Base-by-base conservation (phyloP, 2,888 invertebrate genomes). In the Nebria salina region DNA sequence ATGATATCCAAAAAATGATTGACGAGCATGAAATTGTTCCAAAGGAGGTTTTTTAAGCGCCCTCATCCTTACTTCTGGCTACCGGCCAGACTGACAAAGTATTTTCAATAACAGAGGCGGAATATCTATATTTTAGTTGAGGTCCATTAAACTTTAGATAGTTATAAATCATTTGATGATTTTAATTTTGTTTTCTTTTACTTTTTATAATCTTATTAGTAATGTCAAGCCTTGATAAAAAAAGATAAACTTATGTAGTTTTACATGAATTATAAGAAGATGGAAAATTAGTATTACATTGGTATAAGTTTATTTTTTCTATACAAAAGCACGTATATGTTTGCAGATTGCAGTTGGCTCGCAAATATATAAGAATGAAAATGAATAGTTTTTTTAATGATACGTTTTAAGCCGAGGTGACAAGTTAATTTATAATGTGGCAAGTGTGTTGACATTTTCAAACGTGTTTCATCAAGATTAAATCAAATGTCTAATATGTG, bases 41-140 rank as follows among this genome's bases (percentile, higher is more conserved):
- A 78, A 78, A 78, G 41, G 15, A 25, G 41, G 41, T 11, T 25
- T 15, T 54, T 77, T 77, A n/a, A 25, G 64, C 54, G 78, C 8
- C 78, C 72, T n/a, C 43, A 20, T 74, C 54, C 54, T n/a, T 73
- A n/a, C 64, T 65, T 66, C 64, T 78, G 78, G 78, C 78, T 15
- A 20, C 4, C 15, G 42, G 65, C 78, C 78, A 78, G 65, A 43
- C 65, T 74, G 66, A 74, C 74, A 73, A 34, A 43, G 64, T 76
- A 70, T n/a, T 42, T 72, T 54, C 54, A 34, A n/a, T 54, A 65
- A 73, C 78, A 78, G 77, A 43, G 43, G 42, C 43, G 78, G 65
- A 78, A 26, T 77, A 15, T 34, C 42, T 66, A 41, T 15, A 75
- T 65, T 75, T 75, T 75, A 76, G 68, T 41, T 26, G 76, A 42